Evolutionary conservation across 2,888 invertebrate genomes (phyloP), one percentile per base, ranked within the genome.

Genomic region (Aleiodes alternator): DNA sequence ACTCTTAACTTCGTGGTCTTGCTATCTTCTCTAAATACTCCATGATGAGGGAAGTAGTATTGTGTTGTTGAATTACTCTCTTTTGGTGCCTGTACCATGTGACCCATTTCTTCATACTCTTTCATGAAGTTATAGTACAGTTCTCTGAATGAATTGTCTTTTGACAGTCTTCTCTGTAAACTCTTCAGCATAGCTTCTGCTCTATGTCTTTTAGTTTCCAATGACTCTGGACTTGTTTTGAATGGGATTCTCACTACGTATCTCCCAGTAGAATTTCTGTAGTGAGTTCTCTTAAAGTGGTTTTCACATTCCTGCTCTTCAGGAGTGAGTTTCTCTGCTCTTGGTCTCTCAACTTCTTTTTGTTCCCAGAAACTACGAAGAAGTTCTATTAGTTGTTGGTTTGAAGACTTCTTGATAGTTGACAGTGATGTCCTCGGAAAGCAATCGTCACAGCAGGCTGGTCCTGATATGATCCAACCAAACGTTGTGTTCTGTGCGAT

Each of bases 1-100:
- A 34, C 34, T 34, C 34, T 34, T 3, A 34, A 4, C 4, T 34
- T 34, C 4, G 34, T 34, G 34, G 34, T 34, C 34, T 34, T 34
- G 3, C 34, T 34, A 0, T 34, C 6, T 6, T 34, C 34, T 34
- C 34, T 6, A 29, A 6, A 78, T 55, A 76, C 76, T 0, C 78
- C 76, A 16, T 76, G 70, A 48, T 78, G 76, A 7, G 78, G 78
- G 0, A 76, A 59, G 43, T 72, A 75, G 31, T 71, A 75, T 14
- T n/a, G 11, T 43, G 31, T 12, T 9, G 23, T 12, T 23, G 31
- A 31, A 5, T 29, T 31, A 11, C 12, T 11, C 11, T 38, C n/a
- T 14, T 8, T 34, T 8, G 57, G n/a, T 14, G 68, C 14, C 34
- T 50, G 61, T 31, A 38, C 31, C 76, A 76, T 78, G 64, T 78